A percentile compares a stretch with the other conserved stretches of the same genome.
Evolutionary conservation across 2,113 vertebrate genomes (phyloP).

Genomic region (Dissostichus mawsoni): DNA sequence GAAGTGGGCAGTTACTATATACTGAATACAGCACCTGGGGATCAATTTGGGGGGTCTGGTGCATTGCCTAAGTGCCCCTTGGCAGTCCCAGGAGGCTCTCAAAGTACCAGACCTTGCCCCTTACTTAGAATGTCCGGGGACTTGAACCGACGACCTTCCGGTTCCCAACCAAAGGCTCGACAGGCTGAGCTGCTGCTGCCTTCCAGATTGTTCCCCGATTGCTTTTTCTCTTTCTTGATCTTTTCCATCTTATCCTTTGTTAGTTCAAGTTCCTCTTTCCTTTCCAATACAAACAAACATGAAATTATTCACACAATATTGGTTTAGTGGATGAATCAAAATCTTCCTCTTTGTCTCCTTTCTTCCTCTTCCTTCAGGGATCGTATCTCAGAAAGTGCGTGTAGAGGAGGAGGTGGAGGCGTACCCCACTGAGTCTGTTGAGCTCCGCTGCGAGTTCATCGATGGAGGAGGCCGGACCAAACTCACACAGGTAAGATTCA

Average conservation of each 20-base stretch:
- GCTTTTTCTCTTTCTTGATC: neutral
- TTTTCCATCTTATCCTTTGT: neutral
- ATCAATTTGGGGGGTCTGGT: too few relatives aligned
- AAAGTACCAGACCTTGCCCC: too few relatives aligned
- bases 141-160: too few relatives aligned
- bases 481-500: conserved; percentile 78
- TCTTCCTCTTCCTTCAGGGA: conserved; percentile 52
- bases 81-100: too few relatives aligned
- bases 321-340: conserved; percentile 8
- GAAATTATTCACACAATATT: conserved; percentile 14
- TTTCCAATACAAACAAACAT: conserved; percentile 22
- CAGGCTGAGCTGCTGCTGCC: too few relatives aligned
- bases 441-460: conserved; percentile 79
- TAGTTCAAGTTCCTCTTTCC: conserved; percentile 1
- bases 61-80: too few relatives aligned
- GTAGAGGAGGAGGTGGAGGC: conserved; percentile 79
- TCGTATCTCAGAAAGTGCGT: conserved; percentile 73
- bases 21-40: too few relatives aligned
- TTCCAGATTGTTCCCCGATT: too few relatives aligned
- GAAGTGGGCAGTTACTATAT: too few relatives aligned
- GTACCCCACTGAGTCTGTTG: conserved; percentile 73
- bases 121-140: too few relatives aligned
- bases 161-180: too few relatives aligned
- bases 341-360: conserved; percentile 16
- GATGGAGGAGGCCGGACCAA: conserved; percentile 70